Evolutionary conservation across 1,140 invertebrate genomes (phyloP).

Genomic region (Mylabris phalerata): DNA sequence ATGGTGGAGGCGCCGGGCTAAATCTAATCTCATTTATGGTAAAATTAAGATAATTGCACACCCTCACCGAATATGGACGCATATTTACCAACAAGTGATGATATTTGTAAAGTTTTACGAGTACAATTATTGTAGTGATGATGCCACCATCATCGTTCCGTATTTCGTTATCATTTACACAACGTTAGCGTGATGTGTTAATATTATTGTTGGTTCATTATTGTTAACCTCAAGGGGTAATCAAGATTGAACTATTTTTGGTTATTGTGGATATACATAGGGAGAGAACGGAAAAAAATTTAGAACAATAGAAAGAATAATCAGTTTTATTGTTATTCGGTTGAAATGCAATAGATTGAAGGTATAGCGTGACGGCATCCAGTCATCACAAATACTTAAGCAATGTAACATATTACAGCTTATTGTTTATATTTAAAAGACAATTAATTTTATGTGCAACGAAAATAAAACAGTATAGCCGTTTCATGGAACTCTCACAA

Average conservation of each 20-base stretch:
- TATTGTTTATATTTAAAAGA: slow-evolving; percentile 1
- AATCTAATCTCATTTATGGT: too few species aligned
- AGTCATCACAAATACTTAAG: slow-evolving; percentile 4
- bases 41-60: too few species aligned
- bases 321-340: slow-evolving; percentile 6
- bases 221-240: slow-evolving; percentile 14
- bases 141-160: background rate
- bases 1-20: background rate
- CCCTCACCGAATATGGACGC: too few species aligned
- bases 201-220: slow-evolving; percentile 6
- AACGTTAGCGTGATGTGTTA: slow-evolving; percentile 15
- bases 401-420: slow-evolving; percentile 4
- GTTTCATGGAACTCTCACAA: background rate
- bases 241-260: slow-evolving; percentile 14
- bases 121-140: too few species aligned
- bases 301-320: background rate
- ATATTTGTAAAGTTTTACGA: too few species aligned
- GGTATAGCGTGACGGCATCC: background rate
- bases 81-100: too few species aligned
- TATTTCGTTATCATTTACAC: slow-evolving; percentile 13
- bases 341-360: slow-evolving; percentile 4
- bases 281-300: too few species aligned
- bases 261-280: background rate
- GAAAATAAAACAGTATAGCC: slow-evolving; percentile 1
- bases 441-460: slow-evolving; percentile 7